Percentiles rank a stretch among this genome's conserved stretches.
Evolutionary conservation across 2,113 vertebrate species (phyloP).

Genomic region (Pomatorhinus ruficollis): DNA sequence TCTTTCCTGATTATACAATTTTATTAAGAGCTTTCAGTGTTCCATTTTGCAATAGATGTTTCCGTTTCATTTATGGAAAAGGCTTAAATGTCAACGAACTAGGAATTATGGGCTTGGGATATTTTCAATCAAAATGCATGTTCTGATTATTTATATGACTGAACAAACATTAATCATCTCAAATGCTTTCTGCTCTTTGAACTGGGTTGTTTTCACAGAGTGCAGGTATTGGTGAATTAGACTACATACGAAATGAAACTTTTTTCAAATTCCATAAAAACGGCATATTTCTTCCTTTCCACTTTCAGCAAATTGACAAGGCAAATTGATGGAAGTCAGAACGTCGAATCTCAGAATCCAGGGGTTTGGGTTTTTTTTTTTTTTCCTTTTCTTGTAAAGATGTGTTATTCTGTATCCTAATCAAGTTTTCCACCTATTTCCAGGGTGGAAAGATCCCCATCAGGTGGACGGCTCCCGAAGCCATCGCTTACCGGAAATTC

Average conservation of each 20-base stretch:
- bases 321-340: background rate
- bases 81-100: background rate
- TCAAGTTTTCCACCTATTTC: background rate
- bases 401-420: background rate
- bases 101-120: background rate
- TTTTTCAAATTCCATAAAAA: background rate
- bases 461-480: constrained; percentile 94
- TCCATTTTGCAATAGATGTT: background rate
- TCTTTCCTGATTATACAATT: background rate
- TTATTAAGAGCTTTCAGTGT: background rate
- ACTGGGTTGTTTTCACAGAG: background rate
- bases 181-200: constrained; percentile 46
- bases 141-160: constrained; percentile 38
- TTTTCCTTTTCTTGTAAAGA: background rate
- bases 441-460: constrained; percentile 97
- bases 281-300: background rate
- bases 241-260: background rate
- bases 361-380: background rate
- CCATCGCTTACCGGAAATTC: constrained; percentile 94
- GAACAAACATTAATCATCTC: constrained; percentile 52
- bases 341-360: background rate
- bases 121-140: constrained; percentile 14
- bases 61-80: constrained; percentile 9
- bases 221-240: background rate
- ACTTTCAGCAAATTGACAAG: background rate